Evolutionary conservation across 1,140 invertebrate species (phyloP).

Genomic region (Drosophila asahinai): DNA sequence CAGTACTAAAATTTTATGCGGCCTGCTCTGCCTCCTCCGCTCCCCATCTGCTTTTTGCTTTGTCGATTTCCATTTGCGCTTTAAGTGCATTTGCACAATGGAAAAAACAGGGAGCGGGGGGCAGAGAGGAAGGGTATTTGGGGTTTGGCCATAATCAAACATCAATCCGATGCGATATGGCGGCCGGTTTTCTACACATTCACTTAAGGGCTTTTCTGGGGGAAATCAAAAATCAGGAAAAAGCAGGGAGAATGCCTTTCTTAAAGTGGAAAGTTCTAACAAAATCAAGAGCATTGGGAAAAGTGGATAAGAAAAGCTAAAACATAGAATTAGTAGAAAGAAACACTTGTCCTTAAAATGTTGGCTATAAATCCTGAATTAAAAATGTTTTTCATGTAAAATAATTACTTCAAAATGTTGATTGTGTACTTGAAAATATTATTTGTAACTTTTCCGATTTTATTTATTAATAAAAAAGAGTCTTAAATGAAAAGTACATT

Average conservation of each 20-base stretch:
- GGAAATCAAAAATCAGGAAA: neutral
- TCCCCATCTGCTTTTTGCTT: constrained; percentile 15
- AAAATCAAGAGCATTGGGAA: neutral
- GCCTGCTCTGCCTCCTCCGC: constrained; percentile 27
- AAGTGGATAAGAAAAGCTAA: too few relatives aligned
- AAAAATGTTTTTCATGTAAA: too few relatives aligned
- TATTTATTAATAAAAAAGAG: too few relatives aligned
- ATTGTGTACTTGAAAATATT: too few relatives aligned
- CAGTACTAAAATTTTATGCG: constrained; percentile 78
- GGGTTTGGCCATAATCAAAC: constrained; percentile 47
- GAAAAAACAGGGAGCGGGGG: constrained; percentile 34
- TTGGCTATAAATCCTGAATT: too few relatives aligned
- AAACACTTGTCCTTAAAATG: too few relatives aligned
- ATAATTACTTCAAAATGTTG: too few relatives aligned
- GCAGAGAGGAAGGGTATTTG: neutral
- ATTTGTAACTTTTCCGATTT: too few relatives aligned
- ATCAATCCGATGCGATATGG: constrained; percentile 27
- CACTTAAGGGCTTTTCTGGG: neutral
- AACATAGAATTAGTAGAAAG: too few relatives aligned
- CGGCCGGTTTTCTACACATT: constrained; percentile 13
- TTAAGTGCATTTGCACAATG: constrained; percentile 79
- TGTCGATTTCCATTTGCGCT: constrained; percentile 74
- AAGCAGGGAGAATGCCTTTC: too few relatives aligned
- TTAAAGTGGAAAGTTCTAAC: neutral
- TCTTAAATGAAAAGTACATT: too few relatives aligned